Base-by-base conservation (phyloP, 2,888 invertebrate genomes). In the Eilema sororculum region DNA sequence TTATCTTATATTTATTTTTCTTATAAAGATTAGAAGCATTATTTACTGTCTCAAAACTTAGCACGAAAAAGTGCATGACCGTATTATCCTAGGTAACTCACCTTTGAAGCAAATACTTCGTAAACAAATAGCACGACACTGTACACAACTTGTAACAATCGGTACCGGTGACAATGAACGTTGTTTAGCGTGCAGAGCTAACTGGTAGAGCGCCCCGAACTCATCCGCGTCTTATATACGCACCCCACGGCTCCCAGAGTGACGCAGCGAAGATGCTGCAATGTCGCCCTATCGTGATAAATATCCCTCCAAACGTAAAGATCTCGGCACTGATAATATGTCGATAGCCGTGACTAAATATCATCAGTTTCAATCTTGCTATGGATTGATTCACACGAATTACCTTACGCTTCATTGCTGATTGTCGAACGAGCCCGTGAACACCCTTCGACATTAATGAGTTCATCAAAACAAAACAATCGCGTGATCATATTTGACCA, bases 171-270 rank as follows among this genome's bases (percentile, higher is more conserved):
- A 88, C 89, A 89, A 88, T 89, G 85, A 87, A 87, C 82, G 85
- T 85, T 84, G 88, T 86, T 84, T 82, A 83, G 86, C 84, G 89
- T 83, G 84, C 81, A 83, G 82, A 81, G 84, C 76, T 86, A 87
- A 95, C 94, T 95, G 94, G 82, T 93, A 86, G 83, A 84, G 89
- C 90, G 91, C 90, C 92, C 90, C 86, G 87, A 78, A 86, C 79
- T 84, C 85, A 83, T 85, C 83, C 82, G 80, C 82, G 78, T 85
- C 88, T 92, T 94, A 93, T 94, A 94, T 91, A 88, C 83, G 85
- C 89, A 90, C 91, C 92, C 90, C 90, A 87, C 90, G 83, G 78
- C 84, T 81, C 85, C 82, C 84, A 30, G 65, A 57, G 30, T 86
- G 81, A 78, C 84, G 77, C 75, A 76, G 72, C 79, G 87, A 87